These are phyloP conservation scores for Argyrosomus japonicus DNA, from an alignment of 2,113 vertebrate genomes.

Conservation along the genomic window DNA sequence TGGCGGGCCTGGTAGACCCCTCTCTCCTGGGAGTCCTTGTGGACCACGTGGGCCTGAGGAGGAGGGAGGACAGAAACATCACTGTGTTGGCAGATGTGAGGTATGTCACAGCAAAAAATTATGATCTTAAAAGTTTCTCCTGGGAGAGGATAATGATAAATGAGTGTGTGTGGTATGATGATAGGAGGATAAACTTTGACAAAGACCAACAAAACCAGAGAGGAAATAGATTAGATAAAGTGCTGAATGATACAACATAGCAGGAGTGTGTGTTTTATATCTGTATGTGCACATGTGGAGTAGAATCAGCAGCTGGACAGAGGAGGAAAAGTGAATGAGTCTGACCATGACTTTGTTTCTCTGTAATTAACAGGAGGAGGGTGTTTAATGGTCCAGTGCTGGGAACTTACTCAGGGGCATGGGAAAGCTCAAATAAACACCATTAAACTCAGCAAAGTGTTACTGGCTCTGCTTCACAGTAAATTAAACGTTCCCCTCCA, in stretches of 20 bases:
- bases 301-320: slow-evolving; percentile 38
- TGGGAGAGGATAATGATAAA: slow-evolving; percentile 26
- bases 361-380: slow-evolving; percentile 67
- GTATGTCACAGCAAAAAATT: neutral
- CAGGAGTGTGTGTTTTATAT: slow-evolving; percentile 2
- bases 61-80: slow-evolving; percentile 45
- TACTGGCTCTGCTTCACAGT: slow-evolving; percentile 50
- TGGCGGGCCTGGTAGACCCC: slow-evolving; percentile 87
- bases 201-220: slow-evolving; percentile 20
- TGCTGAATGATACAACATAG: slow-evolving; percentile 36
- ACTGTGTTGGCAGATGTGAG: slow-evolving; percentile 21
- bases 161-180: slow-evolving; percentile 13
- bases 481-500: slow-evolving; percentile 57
- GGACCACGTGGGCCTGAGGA: slow-evolving; percentile 85
- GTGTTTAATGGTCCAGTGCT: slow-evolving; percentile 51
- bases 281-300: slow-evolving; percentile 13
- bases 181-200: slow-evolving; percentile 27
- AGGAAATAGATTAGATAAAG: slow-evolving; percentile 49
- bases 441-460: slow-evolving; percentile 64
- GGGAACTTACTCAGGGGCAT: slow-evolving; percentile 50
- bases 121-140: neutral
- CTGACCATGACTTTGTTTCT: slow-evolving; percentile 33
- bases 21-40: slow-evolving; percentile 89
- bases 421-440: slow-evolving; percentile 77
- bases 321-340: slow-evolving; percentile 26